Evolutionary conservation across 2,888 invertebrate species (phyloP).

Genomic region (Tetheella fluctuosa): DNA sequence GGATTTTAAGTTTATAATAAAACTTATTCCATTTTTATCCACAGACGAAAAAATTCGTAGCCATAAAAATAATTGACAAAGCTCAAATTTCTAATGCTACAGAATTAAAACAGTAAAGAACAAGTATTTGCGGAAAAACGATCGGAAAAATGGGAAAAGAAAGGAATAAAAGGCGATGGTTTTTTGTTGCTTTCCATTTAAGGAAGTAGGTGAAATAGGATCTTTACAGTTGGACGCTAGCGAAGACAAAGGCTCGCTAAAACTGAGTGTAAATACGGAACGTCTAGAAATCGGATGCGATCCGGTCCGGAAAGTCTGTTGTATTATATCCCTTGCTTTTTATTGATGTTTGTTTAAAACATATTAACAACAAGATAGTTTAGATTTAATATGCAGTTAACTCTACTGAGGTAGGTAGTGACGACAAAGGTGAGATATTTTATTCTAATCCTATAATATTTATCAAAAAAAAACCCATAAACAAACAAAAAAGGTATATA

Average conservation of each 20-base stretch:
- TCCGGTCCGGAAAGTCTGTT: constrained; percentile 6
- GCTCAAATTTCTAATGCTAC: background rate
- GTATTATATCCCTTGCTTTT: background rate
- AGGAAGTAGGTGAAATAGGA: constrained; percentile 12
- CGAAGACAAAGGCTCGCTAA: constrained; percentile 11
- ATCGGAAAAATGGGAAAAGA: background rate
- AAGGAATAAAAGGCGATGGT: background rate
- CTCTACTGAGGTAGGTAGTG: no score
- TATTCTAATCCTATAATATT: no score
- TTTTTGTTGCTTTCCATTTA: constrained; percentile 8
- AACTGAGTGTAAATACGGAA: constrained; percentile 9
- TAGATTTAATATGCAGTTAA: background rate
- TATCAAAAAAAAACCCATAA: no score
- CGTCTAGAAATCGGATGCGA: constrained; percentile 9
- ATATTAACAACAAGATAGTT: background rate
- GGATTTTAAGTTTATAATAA: background rate
- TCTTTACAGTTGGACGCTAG: constrained; percentile 7
- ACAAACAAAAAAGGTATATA: no score
- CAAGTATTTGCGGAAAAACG: constrained; percentile 1
- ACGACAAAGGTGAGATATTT: no score
- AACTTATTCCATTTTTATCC: background rate
- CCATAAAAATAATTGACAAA: background rate
- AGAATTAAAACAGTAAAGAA: background rate
- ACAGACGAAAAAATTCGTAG: background rate
- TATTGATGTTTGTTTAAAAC: constrained; percentile 4